Evolutionary conservation across 2,113 vertebrate species (phyloP), one percentile per base, ranked within the genome.

Genomic region (Ctenodactylus gundi): DNA sequence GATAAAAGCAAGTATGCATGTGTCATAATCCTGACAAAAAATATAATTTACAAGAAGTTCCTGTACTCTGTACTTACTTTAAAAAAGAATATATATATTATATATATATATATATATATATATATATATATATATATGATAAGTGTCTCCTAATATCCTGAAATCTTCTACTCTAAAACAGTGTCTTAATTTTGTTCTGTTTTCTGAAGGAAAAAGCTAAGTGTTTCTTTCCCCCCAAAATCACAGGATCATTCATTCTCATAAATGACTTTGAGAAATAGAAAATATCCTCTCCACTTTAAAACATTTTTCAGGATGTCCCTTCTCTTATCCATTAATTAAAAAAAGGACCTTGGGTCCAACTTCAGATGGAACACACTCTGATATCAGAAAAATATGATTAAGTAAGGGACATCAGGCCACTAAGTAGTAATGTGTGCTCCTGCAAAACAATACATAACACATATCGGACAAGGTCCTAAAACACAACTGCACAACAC

Each of bases 191-290:
- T 82, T 82, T 78, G 36, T 13, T 85, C n/a, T n/a, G n/a, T 91
- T 93, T 49, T 9, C 18, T 55, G 18, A 60, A 94, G 55, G 62
- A 58, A 90, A 95, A 90, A 88, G 12, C 5, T 21, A 41, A 44
- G 44, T 67, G 60, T 13, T 51, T 75, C 85, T 78, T 34, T 23
- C 6, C 4, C 8, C 7, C n/a, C 7, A 29, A 67, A 75, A 46
- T 51, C 10, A 85, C 81, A 95, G 49, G 27, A 21, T 76, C 10
- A 90, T 60, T 75, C 13, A 34, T 4, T 39, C n/a, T 95, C 2
- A 31, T 90, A 41, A 10, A 34, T 75, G 31, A 36, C 46, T 95
- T 90, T 86, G 60, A 95, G 41, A 92, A 81, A 88, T 0, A 72
- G 36, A 77, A 88, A 95, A 84, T 84, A 70, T 17, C 36, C 60